These are phyloP conservation scores for Butorides virescens DNA, from an alignment of 2,113 vertebrate species.

Conservation along the genomic window DNA sequence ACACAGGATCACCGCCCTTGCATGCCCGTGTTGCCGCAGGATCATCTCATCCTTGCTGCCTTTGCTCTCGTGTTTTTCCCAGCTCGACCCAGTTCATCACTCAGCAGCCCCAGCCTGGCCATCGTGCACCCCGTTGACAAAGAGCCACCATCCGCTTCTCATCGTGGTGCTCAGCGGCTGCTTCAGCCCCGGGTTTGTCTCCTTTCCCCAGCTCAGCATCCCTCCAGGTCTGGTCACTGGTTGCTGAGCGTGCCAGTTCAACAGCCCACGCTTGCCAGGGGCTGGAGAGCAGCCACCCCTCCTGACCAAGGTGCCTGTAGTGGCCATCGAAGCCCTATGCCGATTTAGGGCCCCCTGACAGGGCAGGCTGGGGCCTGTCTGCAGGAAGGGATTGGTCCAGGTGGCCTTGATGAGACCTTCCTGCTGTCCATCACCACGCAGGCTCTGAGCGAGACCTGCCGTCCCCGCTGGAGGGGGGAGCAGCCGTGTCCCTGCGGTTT, in stretches of 20 bases:
- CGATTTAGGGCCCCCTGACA: neutral
- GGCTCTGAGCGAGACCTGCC: neutral
- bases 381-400: neutral
- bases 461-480: neutral
- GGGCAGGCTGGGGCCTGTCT: neutral
- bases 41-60: neutral
- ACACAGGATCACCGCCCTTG: neutral
- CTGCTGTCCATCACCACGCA: neutral
- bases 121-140: accelerated
- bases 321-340: neutral
- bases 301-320: neutral
- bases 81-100: neutral
- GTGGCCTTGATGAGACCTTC: neutral
- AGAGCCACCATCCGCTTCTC: neutral
- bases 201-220: neutral
- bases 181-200: neutral
- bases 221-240: neutral
- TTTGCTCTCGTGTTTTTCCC: neutral
- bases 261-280: neutral
- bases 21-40: accelerated
- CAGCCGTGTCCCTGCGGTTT: neutral
- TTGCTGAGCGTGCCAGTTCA: neutral
- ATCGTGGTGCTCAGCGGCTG: neutral
- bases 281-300: neutral
- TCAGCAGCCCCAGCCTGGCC: neutral